Base-by-base conservation (phyloP, 2,888 invertebrate species). In the Criorhina ranunculi region DNA sequence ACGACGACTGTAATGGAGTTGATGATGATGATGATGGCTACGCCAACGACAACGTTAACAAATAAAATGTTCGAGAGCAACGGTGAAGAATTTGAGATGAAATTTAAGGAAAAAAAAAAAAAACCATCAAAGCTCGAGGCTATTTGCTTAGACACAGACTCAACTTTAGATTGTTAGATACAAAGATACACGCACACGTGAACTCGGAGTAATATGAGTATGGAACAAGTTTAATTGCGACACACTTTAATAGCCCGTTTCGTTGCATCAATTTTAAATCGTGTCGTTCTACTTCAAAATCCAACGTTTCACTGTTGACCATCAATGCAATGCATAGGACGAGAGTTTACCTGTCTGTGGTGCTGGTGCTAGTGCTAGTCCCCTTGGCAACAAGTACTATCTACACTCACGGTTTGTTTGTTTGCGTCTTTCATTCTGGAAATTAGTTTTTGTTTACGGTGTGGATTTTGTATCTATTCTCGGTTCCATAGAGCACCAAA, bases 391-490 rank as follows among this genome's bases (percentile, higher is more conserved):
- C 72, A 72, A 66, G 78, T 73, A 29, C n/a, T 66, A 17, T 44
- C 5, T 19, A 9, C 8, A 44, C 33, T 42, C 67, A 31, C 31
- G 29, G 0, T 46, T 46, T 70, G 69, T 64, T 70, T 76, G 66
- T 19, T 72, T 46, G 62, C 42, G 29, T 69, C 60, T 35, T 55
- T 64, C 62, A 64, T 62, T 77, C 49, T 72, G 59, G n/a, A 64
- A 67, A 72, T 82, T 40, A 60, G 77, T 67, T 72, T 77, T 60
- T 66, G 70, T 70, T 81, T 81, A 69, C 60, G 33, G 40, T 75
- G 69, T 46, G 67, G 60, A 75, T 75, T 46, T 59, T 60, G 19
- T 72, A 60, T 60, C 51, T 49, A 51, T 51, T 15, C 29, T 19
- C 29, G 17, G 29, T 55, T 15, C 46, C 49, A 64, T 37, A 46